Evolutionary conservation across 2,888 invertebrate species (phyloP), one percentile per base, ranked within the genome.

Genomic region (Athalia circularis): DNA sequence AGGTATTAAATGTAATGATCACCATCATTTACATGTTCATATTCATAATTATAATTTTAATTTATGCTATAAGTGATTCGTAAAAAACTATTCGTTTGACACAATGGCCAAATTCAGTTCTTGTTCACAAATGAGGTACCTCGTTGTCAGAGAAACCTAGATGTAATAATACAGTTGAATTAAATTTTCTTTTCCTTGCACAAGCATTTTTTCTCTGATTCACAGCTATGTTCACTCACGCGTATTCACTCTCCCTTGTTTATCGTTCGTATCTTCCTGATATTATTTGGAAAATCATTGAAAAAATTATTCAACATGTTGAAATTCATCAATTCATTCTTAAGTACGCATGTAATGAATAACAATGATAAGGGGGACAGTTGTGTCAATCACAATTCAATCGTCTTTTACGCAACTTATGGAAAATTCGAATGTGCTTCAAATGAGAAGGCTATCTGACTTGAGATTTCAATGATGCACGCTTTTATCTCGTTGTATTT

Each of bases 1-100:
- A 97, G 94, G 92, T 92, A 87, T 74, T 54, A 74, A 79, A 78
- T 74, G 70, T 77, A 75, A 80, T 79, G 61, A 76, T 65, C 79
- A 65, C 48, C 65, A 75, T 75, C 75, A 75, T 78, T 78, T 78
- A 29, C 78, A 78, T 78, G 64, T 78, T 74, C 70, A 78, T 78
- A 78, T 74, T 78, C 78, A 78, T 78, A 72, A 78, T 78, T 72
- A 45, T 70, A 77, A 70, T 77, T 62, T 67, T 62, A 75, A 75
- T 62, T 75, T 61, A 75, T 50, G 45, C 47, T 7, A 3, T 15
- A n/a, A 43, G 13, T 65, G 7, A 15, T 54, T 13, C 13, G 50
- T 62, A 64, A 57, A 45, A 11, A 47, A 47, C 5, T 47, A 45
- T 13, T 47, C n/a, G 45, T 47, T 72, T 52, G 29, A 9, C 15